These are phyloP conservation scores for Agonum fuliginosum DNA, from an alignment of 2,888 invertebrate genomes.

Conservation along the genomic window DNA sequence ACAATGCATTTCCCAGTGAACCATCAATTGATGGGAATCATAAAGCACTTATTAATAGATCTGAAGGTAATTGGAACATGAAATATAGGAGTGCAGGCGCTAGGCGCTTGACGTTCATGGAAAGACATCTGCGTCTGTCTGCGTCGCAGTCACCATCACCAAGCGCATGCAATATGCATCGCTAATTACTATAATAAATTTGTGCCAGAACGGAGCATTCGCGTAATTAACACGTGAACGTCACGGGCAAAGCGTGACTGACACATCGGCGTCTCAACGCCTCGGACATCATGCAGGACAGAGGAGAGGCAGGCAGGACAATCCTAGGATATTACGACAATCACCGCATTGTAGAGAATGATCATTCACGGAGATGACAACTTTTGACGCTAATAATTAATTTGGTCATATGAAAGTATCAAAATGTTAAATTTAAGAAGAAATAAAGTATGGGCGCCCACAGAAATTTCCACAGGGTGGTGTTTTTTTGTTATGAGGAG, in stretches of 20 bases:
- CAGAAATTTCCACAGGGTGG: no score
- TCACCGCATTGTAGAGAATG: no score
- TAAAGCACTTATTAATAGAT: slow-evolving; percentile 16
- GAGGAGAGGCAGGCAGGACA: no score
- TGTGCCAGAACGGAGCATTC: slow-evolving; percentile 32
- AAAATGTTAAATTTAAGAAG: no score
- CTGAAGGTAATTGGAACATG: slow-evolving; percentile 10
- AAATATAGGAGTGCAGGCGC: neutral
- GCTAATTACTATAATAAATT: slow-evolving; percentile 47
- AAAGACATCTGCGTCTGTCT: slow-evolving; percentile 31
- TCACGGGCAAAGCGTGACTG: slow-evolving; percentile 42
- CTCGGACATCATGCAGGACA: no score
- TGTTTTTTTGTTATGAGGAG: no score
- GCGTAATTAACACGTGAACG: slow-evolving; percentile 40
- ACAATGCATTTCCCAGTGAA: neutral
- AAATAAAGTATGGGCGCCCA: no score
- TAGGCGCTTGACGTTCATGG: neutral
- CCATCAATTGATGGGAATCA: neutral
- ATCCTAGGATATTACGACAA: no score
- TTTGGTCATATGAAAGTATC: no score
- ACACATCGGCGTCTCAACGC: neutral
- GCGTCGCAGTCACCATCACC: neutral
- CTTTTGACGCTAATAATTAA: no score
- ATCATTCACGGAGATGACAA: no score
- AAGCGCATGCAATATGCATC: slow-evolving; percentile 43